These are phyloP conservation scores for Sebastes nivosus DNA, from an alignment of 2,797 vertebrate genomes.

Conservation along the genomic window DNA sequence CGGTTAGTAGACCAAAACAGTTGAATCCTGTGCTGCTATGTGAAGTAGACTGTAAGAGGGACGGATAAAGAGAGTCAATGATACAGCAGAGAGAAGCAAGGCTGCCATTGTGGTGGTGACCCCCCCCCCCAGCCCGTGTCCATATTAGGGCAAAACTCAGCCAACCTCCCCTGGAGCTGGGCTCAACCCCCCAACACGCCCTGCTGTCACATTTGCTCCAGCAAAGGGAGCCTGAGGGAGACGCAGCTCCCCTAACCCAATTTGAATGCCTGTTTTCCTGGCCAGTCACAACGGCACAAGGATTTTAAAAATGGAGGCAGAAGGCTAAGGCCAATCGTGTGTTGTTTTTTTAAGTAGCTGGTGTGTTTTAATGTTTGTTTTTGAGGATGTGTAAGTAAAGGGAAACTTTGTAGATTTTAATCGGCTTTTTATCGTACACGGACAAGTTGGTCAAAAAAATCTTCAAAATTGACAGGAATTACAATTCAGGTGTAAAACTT, in stretches of 20 bases:
- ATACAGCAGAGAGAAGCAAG: constrained; percentile 48
- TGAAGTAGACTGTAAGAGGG: constrained; percentile 27
- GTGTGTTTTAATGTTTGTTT: neutral
- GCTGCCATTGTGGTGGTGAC: constrained; percentile 67
- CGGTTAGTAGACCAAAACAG: constrained; percentile 18
- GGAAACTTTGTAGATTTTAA: no score
- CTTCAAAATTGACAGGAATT: no score
- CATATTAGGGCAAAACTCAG: constrained; percentile 79
- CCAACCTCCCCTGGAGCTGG: constrained; percentile 65
- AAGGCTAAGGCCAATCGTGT: constrained; percentile 2
- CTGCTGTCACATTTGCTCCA: constrained; percentile 74
- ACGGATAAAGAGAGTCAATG: constrained; percentile 27
- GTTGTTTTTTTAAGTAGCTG: constrained; percentile 21
- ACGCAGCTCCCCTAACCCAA: constrained; percentile 67
- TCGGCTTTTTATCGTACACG: no score
- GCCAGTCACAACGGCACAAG: constrained; percentile 56
- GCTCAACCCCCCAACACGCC: constrained; percentile 59
- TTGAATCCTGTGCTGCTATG: constrained; percentile 19
- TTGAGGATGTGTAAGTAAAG: neutral
- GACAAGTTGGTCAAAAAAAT: no score
- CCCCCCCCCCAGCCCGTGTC: constrained; percentile 51
- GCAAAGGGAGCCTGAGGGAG: constrained; percentile 65
- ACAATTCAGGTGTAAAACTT: no score
- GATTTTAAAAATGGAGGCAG: constrained; percentile 60
- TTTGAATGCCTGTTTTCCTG: constrained; percentile 60